Base-by-base conservation (phyloP, 2,113 vertebrate species). In the Channa argus region DNA sequence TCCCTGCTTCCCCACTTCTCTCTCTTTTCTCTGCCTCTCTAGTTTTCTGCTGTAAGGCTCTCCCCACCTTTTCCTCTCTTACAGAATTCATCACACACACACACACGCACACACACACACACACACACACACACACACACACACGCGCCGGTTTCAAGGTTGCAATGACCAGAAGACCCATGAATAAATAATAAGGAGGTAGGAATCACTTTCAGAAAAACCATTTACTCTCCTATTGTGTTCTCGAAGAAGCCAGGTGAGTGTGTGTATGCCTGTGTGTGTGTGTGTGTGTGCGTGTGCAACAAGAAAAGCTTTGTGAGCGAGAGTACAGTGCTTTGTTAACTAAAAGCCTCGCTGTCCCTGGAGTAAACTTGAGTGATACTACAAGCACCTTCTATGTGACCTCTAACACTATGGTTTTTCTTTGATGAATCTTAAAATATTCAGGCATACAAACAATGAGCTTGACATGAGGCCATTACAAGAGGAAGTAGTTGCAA, bases 171-270 rank as follows among this genome's bases (percentile, higher is more conserved):
- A 94, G 92, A 86, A 93, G 93, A 85, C 46, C 90, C 91, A 95
- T 95, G 92, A 95, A 95, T 95, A 93, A 95, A 93, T 95, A 94
- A 95, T 94, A 84, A 76, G 82, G 73, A 86, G 81, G 86, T 82
- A 90, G 88, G 91, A 92, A 94, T 95, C 93, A 86, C 89, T 94
- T 95, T 94, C 93, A 90, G 86, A 91, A 93, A 93, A 94, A 91
- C 86, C 92, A 94, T 94, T 95, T 94, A 94, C 84, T 87, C 89
- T 74, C 88, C 89, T 90, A 92, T 94, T 94, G 91, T 93, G 89
- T 94, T 94, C 88, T 91, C 83, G 74, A 90, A 83, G 83, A 88
- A 84, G 77, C 63, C 8, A 33, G 69, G 81, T 84, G 81, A 38
- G 62, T 24, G 55, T 56, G 65, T 34, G 70, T 59, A 71, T 49